Evolutionary conservation across 2,888 invertebrate genomes (phyloP).

Genomic region (Melanargia galathea): DNA sequence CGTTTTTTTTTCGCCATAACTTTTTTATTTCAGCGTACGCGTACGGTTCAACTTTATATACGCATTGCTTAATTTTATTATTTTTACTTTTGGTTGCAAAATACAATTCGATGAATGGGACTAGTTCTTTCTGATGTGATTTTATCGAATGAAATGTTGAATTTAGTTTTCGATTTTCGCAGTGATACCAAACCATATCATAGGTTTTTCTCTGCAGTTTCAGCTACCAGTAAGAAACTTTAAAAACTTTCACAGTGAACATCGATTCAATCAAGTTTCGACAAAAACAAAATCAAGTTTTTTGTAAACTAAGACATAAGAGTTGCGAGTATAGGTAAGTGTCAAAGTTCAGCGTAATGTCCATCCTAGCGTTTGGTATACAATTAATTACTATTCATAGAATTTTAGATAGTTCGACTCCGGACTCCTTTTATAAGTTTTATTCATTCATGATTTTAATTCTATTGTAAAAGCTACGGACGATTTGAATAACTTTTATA

Average conservation of each 20-base stretch:
- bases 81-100: not conserved
- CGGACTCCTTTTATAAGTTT: not conserved
- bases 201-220: not conserved
- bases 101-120: not conserved
- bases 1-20: not conserved
- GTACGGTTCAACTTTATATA: not conserved
- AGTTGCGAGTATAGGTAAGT: not conserved
- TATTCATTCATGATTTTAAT: slow-evolving; percentile 1
- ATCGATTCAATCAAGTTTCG: not conserved
- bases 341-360: not conserved
- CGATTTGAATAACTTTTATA: not conserved
- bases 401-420: not conserved
- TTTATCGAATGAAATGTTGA: not conserved
- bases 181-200: not conserved
- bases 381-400: slow-evolving; percentile 14
- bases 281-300: not conserved
- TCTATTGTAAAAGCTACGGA: not conserved
- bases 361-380: not conserved
- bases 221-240: no score
- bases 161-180: slow-evolving; percentile 2
- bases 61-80: not conserved
- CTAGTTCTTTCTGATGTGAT: not conserved
- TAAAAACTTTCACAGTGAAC: not conserved
- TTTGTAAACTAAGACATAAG: not conserved
- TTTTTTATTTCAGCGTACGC: slow-evolving; percentile 12